Base-by-base conservation (phyloP, 2,797 vertebrate species). In the Arctocebus calabarensis region DNA sequence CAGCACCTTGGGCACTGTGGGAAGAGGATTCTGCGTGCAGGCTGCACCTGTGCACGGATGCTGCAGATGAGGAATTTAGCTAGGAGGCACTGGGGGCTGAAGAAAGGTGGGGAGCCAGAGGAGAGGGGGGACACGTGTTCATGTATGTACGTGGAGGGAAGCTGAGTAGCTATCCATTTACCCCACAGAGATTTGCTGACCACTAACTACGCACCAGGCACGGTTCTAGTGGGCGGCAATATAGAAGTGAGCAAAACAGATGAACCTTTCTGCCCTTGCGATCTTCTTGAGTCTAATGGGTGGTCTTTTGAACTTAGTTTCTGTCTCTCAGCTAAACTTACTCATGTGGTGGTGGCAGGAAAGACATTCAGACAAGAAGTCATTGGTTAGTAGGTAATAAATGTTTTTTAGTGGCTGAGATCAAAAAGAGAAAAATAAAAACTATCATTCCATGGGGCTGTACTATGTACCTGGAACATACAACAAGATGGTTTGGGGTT, bases 381-480 rank as follows among this genome's bases (percentile, higher is more conserved):
- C 37, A 40, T 7, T 27, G 85, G 20, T 52, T 13, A 55, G 27
- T 13, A 0, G 9, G 68, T 43, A 40, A n/a, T 12, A 45, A n/a
- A 23, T 5, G 13, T 3, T 43, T 48, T 40, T 23, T 16, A 16
- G 34, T 4, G 23, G 62, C 48, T 23, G 48, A 73, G 66, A 20
- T 11, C 9, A 61, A 52, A 40, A 64, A 64, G 12, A 14, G 5
- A 59, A 22, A 14, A 19, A 43, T 29, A 32, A 37, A 52, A 32
- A 5, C 22, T 4, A 3, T 16, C 32, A 3, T 32, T 52, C n/a
- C 0, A 4, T 0, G 5, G 13, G 34, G 0, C 29, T 27, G 22
- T 61, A 61, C 59, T 57, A 22, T 57, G 6, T 57, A 22, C 55
- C 55, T 22, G 20, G 55, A 57, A 57, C 55, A 57, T 22, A 57